phyloP scores from a whole-genome alignment of 1,140 invertebrate species.

The Aphelenchoides fujianensis region DNA sequence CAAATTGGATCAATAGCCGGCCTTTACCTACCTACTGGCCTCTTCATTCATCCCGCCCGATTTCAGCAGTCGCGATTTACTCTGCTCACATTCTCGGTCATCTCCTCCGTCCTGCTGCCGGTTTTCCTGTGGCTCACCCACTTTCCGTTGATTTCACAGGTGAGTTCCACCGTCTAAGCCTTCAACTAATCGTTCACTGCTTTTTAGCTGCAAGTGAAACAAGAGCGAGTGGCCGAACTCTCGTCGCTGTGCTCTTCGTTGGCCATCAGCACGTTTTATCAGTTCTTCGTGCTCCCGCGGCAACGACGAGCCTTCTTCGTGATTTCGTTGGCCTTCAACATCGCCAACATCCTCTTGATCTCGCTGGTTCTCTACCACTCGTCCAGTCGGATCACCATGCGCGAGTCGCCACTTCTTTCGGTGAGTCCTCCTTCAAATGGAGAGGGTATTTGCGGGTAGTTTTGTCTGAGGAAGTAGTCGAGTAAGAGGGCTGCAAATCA shows the following conservation, averaged over 20 bases:
- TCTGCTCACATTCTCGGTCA: slow-evolving; percentile 50
- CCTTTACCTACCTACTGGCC: neutral
- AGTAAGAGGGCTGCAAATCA: no score
- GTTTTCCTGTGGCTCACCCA: slow-evolving; percentile 55
- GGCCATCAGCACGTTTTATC: slow-evolving; percentile 48
- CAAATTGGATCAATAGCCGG: no score
- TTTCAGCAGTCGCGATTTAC: slow-evolving; percentile 44
- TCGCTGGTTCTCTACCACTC: slow-evolving; percentile 36
- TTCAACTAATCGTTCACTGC: neutral
- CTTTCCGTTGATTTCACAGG: slow-evolving; percentile 48
- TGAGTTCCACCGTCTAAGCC: neutral
- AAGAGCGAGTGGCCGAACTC: slow-evolving; percentile 43
- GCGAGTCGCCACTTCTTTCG: slow-evolving; percentile 45
- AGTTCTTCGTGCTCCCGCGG: slow-evolving; percentile 60
- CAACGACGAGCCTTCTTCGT: slow-evolving; percentile 55
- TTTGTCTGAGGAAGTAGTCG: neutral
- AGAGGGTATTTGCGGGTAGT: no score
- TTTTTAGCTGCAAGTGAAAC: slow-evolving; percentile 45
- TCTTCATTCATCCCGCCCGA: slow-evolving; percentile 11
- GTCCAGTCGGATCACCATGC: slow-evolving; percentile 33
- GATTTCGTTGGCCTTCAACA: slow-evolving; percentile 50
- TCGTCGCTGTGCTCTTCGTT: slow-evolving; percentile 39
- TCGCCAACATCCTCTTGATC: slow-evolving; percentile 51
- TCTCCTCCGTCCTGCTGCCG: slow-evolving; percentile 50
- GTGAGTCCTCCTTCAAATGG: slow-evolving; percentile 43